Evolutionary conservation across 2,113 vertebrate species (phyloP).

Genomic region (Scomber japonicus): DNA sequence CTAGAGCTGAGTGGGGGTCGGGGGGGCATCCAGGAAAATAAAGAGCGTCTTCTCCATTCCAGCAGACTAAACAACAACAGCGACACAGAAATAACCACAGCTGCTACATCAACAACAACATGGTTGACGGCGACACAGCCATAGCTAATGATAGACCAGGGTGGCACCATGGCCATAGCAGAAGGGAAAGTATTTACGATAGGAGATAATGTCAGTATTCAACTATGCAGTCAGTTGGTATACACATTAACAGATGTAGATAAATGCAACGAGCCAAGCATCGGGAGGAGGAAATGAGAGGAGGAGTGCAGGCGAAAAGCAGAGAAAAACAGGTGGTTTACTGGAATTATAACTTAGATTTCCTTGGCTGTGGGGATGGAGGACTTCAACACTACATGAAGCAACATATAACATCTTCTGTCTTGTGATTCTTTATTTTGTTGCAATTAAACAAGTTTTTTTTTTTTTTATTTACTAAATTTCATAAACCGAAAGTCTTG

Average conservation of each 20-base stretch:
- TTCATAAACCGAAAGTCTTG: neutral
- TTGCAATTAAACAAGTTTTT: no score
- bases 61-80: slow-evolving; percentile 69
- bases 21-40: slow-evolving; percentile 41
- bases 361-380: neutral
- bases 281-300: neutral
- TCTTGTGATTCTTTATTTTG: no score
- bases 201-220: slow-evolving; percentile 47
- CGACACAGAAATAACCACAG: slow-evolving; percentile 57
- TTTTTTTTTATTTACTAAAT: neutral
- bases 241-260: slow-evolving; percentile 46
- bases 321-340: slow-evolving; percentile 33
- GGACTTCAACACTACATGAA: neutral
- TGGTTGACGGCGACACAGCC: slow-evolving; percentile 45
- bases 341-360: neutral
- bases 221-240: neutral
- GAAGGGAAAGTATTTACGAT: slow-evolving; percentile 49
- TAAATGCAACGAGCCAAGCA: neutral
- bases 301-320: neutral
- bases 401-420: neutral
- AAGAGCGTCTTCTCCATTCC: slow-evolving; percentile 38
- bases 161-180: slow-evolving; percentile 36
- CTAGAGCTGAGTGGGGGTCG: neutral
- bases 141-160: slow-evolving; percentile 62
- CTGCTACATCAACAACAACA: slow-evolving; percentile 57